These are phyloP conservation scores for Anguilla pacifica DNA, from an alignment of 2,797 vertebrate species.

Conservation along the genomic window DNA sequence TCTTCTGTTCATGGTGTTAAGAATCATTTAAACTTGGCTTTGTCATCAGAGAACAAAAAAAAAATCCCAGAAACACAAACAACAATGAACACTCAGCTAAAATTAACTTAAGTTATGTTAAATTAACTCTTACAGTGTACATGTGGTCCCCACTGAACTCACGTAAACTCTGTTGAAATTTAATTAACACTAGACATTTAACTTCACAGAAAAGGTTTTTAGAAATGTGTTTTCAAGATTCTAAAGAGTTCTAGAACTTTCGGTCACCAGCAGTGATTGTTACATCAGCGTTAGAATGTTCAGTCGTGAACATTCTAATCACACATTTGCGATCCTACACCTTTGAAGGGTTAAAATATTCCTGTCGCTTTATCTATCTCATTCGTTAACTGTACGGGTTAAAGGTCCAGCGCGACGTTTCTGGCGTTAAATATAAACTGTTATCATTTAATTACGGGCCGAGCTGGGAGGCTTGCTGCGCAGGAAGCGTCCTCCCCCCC, in stretches of 20 bases:
- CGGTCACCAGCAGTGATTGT: not conserved
- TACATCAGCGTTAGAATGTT: not conserved
- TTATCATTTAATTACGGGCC: conserved; percentile 9
- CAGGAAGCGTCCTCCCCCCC: not conserved
- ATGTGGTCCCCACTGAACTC: not conserved
- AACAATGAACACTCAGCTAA: not conserved
- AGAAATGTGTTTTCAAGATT: too few relatives aligned
- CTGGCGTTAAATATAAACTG: conserved; percentile 22
- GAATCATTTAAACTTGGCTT: too few relatives aligned
- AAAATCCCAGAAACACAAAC: not conserved
- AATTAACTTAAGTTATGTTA: not conserved
- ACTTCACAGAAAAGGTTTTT: too few relatives aligned
- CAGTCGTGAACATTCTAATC: not conserved
- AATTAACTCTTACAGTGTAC: not conserved
- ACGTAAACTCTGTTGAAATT: too few relatives aligned
- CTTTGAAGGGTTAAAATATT: not conserved
- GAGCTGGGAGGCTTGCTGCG: not conserved
- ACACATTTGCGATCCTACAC: not conserved
- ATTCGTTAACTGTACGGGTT: not conserved
- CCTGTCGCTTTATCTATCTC: not conserved
- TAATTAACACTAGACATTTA: too few relatives aligned
- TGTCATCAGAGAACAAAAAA: not conserved
- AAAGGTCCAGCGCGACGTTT: conserved; percentile 9
- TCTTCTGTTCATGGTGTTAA: not conserved
- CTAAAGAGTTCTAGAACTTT: not conserved